phyloP scores from a whole-genome alignment of 2,113 vertebrate species.

The Pyxicephalus adspersus region DNA sequence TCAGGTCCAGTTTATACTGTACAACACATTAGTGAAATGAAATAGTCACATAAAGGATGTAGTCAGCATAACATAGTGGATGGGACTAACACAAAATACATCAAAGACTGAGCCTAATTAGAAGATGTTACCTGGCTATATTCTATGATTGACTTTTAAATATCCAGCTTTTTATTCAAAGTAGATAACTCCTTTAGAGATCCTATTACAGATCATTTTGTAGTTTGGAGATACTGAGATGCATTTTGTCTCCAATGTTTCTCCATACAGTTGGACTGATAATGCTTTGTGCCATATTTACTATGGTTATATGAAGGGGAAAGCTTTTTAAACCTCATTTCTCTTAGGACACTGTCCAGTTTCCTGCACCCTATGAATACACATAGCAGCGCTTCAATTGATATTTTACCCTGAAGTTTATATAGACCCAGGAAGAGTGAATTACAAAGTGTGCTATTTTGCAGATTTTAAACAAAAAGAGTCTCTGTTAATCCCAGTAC shows the following conservation, averaged over 20 bases:
- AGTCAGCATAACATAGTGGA: too few species aligned
- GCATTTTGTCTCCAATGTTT: neutral
- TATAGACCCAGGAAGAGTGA: conserved; percentile 34
- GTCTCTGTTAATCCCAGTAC: conserved; percentile 47
- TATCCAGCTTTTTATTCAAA: too few species aligned
- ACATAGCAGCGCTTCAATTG: conserved; percentile 28
- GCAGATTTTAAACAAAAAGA: conserved; percentile 39
- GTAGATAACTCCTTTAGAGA: too few species aligned
- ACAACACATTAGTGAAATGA: too few species aligned
- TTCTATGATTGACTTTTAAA: too few species aligned
- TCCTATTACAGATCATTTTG: too few species aligned
- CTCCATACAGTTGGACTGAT: neutral
- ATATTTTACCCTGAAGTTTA: conserved; percentile 36
- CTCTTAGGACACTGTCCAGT: conserved; percentile 23
- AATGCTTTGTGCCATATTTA: neutral
- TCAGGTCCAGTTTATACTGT: too few species aligned
- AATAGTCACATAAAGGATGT: too few species aligned
- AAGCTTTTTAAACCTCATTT: conserved; percentile 4
- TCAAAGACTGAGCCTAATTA: too few species aligned
- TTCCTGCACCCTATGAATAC: conserved; percentile 1
- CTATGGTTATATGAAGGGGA: neutral
- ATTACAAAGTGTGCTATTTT: conserved; percentile 31
- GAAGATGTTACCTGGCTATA: too few species aligned
- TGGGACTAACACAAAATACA: too few species aligned
- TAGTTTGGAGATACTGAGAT: too few species aligned